Evolutionary conservation across 2,888 invertebrate species (phyloP).

Genomic region (Tachina lurida): DNA sequence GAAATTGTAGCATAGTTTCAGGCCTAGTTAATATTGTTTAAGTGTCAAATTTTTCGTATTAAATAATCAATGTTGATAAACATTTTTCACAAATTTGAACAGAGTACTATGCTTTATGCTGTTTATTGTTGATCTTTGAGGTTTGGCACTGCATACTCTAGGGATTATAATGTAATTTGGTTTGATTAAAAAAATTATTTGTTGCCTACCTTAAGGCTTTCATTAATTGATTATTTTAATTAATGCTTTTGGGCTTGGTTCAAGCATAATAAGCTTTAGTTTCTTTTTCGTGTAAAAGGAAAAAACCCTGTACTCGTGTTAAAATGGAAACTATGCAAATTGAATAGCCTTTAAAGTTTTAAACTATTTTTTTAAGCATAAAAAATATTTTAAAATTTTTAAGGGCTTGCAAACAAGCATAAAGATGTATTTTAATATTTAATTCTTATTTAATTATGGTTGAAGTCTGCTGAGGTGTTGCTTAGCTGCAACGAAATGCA

Average conservation of each 20-base stretch:
- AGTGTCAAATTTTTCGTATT: too few species aligned
- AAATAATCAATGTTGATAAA: too few species aligned
- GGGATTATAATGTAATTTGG: constrained; percentile 19
- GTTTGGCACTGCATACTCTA: constrained; percentile 8
- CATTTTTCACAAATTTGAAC: too few species aligned
- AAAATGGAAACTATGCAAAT: not conserved
- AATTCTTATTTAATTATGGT: too few species aligned
- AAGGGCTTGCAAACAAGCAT: too few species aligned
- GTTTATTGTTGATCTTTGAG: constrained; percentile 13
- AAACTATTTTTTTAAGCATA: not conserved
- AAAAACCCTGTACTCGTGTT: not conserved
- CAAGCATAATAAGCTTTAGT: constrained; percentile 19
- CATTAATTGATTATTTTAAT: constrained; percentile 60
- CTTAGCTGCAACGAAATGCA: too few species aligned
- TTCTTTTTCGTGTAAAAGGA: not conserved
- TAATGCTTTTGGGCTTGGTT: constrained; percentile 44
- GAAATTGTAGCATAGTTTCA: too few species aligned
- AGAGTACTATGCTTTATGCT: too few species aligned
- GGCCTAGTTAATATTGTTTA: too few species aligned
- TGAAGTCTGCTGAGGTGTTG: too few species aligned
- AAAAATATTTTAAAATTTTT: too few species aligned
- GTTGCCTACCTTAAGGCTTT: constrained; percentile 44
- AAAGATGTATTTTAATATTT: too few species aligned
- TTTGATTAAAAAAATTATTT: not conserved
- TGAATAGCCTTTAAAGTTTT: not conserved